A percentile compares a stretch with the other conserved stretches of the same genome.
These are phyloP conservation scores for Leucoptera coffeella DNA, from an alignment of 2,888 invertebrate species.

Conservation along the genomic window DNA sequence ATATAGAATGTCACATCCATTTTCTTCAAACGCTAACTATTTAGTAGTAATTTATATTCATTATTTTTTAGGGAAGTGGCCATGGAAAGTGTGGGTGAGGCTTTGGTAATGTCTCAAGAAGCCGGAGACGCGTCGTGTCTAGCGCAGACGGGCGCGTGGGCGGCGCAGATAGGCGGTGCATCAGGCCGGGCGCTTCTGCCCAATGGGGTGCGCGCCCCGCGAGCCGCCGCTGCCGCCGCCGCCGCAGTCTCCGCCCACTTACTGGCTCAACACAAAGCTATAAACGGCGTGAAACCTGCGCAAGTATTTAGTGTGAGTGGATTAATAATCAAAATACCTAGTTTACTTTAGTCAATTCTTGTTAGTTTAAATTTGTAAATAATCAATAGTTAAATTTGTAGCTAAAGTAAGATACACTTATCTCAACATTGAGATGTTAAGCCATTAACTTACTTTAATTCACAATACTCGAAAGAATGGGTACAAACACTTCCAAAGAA, in stretches of 20 bases:
- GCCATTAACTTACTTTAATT: no score
- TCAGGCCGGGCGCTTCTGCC: constrained; percentile 11
- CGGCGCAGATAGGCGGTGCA: constrained; percentile 28
- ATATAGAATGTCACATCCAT: no score
- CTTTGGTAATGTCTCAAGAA: constrained; percentile 82
- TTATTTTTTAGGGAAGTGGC: constrained; percentile 61
- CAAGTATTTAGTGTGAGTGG: constrained; percentile 57
- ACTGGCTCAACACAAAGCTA: constrained; percentile 71
- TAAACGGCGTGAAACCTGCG: constrained; percentile 60
- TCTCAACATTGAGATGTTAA: no score
- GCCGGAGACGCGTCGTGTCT: constrained; percentile 80
- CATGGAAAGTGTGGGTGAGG: constrained; percentile 76
- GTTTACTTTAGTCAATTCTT: no score
- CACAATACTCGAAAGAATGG: no score
- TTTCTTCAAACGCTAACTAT: no score
- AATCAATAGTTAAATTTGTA: background rate
- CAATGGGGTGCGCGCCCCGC: constrained; percentile 64
- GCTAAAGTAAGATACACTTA: no score
- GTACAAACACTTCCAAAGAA: no score
- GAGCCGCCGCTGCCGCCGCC: constrained; percentile 69
- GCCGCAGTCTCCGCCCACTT: constrained; percentile 75
- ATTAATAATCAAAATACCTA: no score
- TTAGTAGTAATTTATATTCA: no score
- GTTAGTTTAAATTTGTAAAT: no score
- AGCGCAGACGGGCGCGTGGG: constrained; percentile 81